Evolutionary conservation across 2,113 vertebrate species (phyloP).

Genomic region (Corvus cornix): DNA sequence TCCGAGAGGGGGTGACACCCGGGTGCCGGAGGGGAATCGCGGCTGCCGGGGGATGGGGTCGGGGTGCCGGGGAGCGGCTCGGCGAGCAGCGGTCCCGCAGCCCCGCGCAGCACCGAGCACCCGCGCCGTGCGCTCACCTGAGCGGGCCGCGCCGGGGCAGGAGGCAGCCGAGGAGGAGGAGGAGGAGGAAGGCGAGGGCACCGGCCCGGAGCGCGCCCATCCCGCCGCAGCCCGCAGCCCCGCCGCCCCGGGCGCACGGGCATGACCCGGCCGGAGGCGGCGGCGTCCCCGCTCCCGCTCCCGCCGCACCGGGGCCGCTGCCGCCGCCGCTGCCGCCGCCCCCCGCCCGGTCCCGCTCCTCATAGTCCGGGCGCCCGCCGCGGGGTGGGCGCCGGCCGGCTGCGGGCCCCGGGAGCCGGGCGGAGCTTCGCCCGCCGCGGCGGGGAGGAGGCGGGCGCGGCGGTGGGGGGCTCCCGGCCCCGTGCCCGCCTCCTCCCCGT

Average conservation of each 20-base stretch:
- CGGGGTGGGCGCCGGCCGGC: no score
- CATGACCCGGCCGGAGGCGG: neutral
- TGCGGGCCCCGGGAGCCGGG: no score
- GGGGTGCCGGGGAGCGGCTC: neutral
- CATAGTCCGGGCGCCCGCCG: no score
- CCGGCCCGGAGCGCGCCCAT: neutral
- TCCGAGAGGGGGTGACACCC: neutral
- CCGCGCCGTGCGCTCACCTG: conserved; percentile 68
- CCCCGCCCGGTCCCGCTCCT: no score
- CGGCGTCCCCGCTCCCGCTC: no score
- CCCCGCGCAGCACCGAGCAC: neutral
- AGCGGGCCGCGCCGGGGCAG: conserved; percentile 64
- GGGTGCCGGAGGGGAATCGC: neutral
- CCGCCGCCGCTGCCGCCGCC: no score
- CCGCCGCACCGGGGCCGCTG: no score
- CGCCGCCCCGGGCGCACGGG: neutral
- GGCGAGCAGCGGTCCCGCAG: neutral
- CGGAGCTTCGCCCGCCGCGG: no score
- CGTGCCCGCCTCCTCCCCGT: neutral
- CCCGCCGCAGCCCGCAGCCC: conserved; percentile 9
- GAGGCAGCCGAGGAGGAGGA: conserved; percentile 68
- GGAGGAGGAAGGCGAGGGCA: conserved; percentile 58
- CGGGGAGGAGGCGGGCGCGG: neutral
- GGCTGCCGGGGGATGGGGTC: neutral
- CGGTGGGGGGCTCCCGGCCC: neutral